A percentile compares a stretch with the other conserved stretches of the same genome.
Conservation (phyloP, 2,888 invertebrate species). For the Augochlorella aurata region DNA sequence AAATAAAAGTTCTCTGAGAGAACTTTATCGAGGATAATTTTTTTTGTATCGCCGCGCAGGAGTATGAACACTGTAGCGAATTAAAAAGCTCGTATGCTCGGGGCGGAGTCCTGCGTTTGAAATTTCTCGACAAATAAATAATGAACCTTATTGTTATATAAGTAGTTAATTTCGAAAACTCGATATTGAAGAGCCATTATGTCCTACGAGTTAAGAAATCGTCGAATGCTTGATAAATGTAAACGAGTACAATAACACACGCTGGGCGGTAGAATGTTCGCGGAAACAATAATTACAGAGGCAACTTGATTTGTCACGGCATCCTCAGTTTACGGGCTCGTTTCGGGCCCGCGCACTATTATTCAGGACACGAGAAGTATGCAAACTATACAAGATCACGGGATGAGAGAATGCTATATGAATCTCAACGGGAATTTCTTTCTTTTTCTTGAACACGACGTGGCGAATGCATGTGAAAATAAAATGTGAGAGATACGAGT, state of each 20-base stretch:
- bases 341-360: constrained; percentile 1
- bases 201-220: constrained; percentile 58
- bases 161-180: constrained; percentile 64
- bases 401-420: constrained; percentile 36
- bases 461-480: background rate
- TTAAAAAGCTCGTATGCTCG: constrained; percentile 40
- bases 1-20: constrained; percentile 51
- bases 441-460: constrained; percentile 41
- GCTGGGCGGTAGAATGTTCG: constrained; percentile 36
- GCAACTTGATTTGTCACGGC: constrained; percentile 10
- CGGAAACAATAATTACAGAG: constrained; percentile 22
- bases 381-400: constrained; percentile 32
- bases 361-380: constrained; percentile 40
- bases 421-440: constrained; percentile 49
- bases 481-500: background rate
- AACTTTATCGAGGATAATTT: constrained; percentile 55
- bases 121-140: constrained; percentile 60
- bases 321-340: constrained; percentile 35
- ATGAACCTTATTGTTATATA: constrained; percentile 63
- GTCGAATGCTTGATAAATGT: constrained; percentile 60
- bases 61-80: constrained; percentile 39
- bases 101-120: constrained; percentile 59
- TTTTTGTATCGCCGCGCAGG: constrained; percentile 57
- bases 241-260: constrained; percentile 49
- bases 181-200: constrained; percentile 55